phyloP scores from a whole-genome alignment of 2,888 invertebrate species.

The Campoletis raptor region DNA sequence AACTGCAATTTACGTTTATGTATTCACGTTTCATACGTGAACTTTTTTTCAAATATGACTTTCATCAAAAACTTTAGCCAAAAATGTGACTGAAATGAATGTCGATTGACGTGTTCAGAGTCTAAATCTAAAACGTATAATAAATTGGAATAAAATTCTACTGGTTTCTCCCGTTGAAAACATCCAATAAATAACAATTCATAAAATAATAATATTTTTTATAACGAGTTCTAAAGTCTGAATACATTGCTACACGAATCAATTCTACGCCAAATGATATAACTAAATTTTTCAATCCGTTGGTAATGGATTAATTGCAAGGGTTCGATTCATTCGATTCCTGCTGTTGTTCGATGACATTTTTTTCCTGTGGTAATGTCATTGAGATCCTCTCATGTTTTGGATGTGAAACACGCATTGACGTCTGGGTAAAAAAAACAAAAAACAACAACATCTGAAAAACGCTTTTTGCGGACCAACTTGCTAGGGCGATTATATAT shows the following conservation, averaged over 20 bases:
- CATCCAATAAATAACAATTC: not conserved
- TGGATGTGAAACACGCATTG: constrained; percentile 7
- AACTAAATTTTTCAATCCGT: not conserved
- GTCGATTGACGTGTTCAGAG: not conserved
- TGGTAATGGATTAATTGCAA: constrained; percentile 24
- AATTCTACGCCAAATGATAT: not conserved
- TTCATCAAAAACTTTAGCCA: not conserved
- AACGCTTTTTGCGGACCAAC: constrained; percentile 27
- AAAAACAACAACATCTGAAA: not conserved
- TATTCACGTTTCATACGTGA: not conserved
- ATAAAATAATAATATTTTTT: not conserved
- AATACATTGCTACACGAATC: not conserved
- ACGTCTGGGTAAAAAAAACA: not conserved
- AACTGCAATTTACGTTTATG: not conserved
- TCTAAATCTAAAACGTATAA: not conserved
- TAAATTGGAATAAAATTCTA: not conserved
- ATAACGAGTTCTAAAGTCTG: not conserved
- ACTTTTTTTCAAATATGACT: not conserved
- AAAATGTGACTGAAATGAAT: not conserved
- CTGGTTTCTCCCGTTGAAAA: not conserved
- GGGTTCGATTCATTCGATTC: not conserved
- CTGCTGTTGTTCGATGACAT: not conserved
- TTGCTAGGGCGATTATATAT: constrained; percentile 17
- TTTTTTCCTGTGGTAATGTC: constrained; percentile 6
- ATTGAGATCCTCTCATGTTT: constrained; percentile 11